These are phyloP conservation scores for Shargacucullia verbasci DNA, from an alignment of 2,888 invertebrate genomes.

Conservation along the genomic window DNA sequence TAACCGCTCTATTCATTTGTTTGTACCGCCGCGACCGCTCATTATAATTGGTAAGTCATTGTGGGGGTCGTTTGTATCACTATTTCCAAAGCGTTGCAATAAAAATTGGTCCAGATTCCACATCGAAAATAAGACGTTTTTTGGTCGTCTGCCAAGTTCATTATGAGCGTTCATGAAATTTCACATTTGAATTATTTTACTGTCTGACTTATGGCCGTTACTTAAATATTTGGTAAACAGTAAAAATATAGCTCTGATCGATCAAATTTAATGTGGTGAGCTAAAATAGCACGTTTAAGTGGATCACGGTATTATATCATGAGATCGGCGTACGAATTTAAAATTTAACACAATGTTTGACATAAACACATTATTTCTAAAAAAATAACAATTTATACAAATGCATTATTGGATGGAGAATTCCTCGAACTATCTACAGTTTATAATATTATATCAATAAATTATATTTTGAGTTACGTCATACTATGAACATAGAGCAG, in stretches of 20 bases:
- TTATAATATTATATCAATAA: conserved; percentile 24
- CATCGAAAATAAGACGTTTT: conserved; percentile 89
- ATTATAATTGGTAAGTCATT: conserved; percentile 77
- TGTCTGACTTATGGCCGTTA: conserved; percentile 89
- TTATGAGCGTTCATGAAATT: conserved; percentile 89
- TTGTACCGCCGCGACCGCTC: conserved; percentile 49
- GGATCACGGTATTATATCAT: conserved; percentile 76
- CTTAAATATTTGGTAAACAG: conserved; percentile 89
- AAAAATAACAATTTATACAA: conserved; percentile 53
- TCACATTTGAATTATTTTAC: conserved; percentile 90
- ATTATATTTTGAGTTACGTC: conserved; percentile 8
- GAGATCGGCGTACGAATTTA: conserved; percentile 61
- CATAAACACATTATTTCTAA: conserved; percentile 63
- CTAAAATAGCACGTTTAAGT: conserved; percentile 84
- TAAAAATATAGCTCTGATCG: conserved; percentile 88
- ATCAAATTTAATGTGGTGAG: conserved; percentile 86
- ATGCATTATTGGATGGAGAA: conserved; percentile 26
- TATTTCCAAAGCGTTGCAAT: conserved; percentile 86
- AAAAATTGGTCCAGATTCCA: conserved; percentile 89
- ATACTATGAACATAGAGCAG: neutral
- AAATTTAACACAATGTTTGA: conserved; percentile 66
- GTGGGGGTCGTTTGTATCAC: conserved; percentile 78
- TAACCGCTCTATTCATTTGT: conserved; percentile 54
- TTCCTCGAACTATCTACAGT: conserved; percentile 27
- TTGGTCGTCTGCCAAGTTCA: conserved; percentile 89